Evolutionary conservation across 2,888 invertebrate species (phyloP), one percentile per base, ranked within the genome.

Genomic region (Hypercompe scribonia): DNA sequence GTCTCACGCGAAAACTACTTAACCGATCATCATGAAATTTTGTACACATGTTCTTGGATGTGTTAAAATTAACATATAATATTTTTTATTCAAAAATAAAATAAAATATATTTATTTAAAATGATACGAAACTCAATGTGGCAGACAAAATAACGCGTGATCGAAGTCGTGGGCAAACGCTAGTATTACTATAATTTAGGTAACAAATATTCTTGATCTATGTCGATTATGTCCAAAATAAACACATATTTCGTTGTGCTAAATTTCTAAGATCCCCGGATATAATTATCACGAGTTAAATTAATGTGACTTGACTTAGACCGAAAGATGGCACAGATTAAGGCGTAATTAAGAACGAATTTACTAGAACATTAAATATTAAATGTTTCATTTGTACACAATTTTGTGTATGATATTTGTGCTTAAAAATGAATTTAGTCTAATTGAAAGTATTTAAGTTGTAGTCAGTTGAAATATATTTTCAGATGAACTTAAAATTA

Each of bases 261-360:
- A 70, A 67, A 69, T 39, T 21, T 64, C 50, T 61, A 31, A 68
- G 34, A 54, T 46, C 50, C 39, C 39, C 8, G 66, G 71, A 74
- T 36, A 71, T 65, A 68, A 82, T 79, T 76, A 74, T 73, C 39
- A 65, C 50, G 72, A 70, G 66, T 74, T 61, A 67, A 84, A 79
- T 84, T 69, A 75, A 84, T 74, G 72, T 73, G 71, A 71, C 80
- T 73, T 68, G 42, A 73, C 82, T 72, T 71, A 72, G 69, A 66
- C 63, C 64, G 18, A 34, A 46, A 70, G 65, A 81, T 76, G 36
- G 39, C 33, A 67, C 72, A 68, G 75, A 84, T 82, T 64, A 77
- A 68, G 50, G 64, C 24, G 74, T 84, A 84, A 84, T 84, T 77
- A 82, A 80, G 71, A 79, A 82, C 28, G 34, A 70, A 79, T 84